These are phyloP conservation scores for Perca schrenkii DNA, from an alignment of 2,113 vertebrate genomes.

Conservation along the genomic window DNA sequence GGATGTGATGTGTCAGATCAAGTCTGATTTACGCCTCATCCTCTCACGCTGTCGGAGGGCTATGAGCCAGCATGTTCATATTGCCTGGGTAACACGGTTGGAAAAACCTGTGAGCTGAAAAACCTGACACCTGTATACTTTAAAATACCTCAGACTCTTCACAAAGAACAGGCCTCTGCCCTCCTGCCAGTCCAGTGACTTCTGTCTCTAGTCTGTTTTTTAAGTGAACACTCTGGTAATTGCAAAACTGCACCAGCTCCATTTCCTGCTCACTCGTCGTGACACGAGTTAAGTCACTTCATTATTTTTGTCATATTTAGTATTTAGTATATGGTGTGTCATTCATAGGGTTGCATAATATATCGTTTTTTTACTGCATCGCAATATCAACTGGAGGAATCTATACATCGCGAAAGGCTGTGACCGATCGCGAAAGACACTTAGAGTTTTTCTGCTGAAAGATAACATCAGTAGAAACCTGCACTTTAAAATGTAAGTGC, in stretches of 20 bases:
- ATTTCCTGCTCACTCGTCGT: not conserved
- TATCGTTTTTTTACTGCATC: no score
- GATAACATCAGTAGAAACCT: no score
- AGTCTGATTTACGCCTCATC: not conserved
- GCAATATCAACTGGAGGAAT: no score
- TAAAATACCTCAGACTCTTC: not conserved
- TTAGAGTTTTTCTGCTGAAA: no score
- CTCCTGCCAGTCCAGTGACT: not conserved
- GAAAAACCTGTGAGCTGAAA: not conserved
- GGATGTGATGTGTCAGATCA: slow-evolving; percentile 10
- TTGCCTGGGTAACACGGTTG: not conserved
- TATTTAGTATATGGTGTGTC: no score
- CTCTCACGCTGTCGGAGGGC: not conserved
- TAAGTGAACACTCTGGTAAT: no score
- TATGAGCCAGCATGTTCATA: not conserved
- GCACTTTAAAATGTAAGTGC: no score
- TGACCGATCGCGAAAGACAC: no score
- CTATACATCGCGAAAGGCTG: no score
- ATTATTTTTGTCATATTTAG: no score
- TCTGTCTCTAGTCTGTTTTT: not conserved
- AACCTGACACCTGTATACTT: not conserved
- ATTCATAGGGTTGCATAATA: no score
- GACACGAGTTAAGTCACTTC: not conserved
- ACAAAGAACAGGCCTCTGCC: slow-evolving; percentile 1
- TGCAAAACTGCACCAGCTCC: not conserved